Base-by-base conservation (phyloP, 2,888 invertebrate species). In the Melinaea marsaeus region DNA sequence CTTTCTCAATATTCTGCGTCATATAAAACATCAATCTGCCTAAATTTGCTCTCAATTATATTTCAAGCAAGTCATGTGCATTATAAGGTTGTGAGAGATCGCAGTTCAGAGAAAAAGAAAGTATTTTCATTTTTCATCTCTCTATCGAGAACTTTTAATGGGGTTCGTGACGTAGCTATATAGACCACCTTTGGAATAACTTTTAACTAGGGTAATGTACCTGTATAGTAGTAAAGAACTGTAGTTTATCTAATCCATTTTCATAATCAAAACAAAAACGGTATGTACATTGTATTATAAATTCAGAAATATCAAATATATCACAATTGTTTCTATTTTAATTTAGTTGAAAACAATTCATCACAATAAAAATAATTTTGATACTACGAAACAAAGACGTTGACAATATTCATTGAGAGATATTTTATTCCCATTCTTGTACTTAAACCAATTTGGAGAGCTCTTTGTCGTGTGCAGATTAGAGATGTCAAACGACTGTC, bases 41-140 rank as follows among this genome's bases (percentile, higher is more conserved):
- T 46, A 51, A 64, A 58, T 54, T 62, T 60, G 13, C 46, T 67
- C 64, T 64, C 46, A 42, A 42, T 42, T 42, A 42, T 42, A 42
- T 58, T 74, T 73, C 64, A 59, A 67, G 74, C 76, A 72, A 79
- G 77, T 80, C 79, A 80, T 75, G 76, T 74, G 74, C 75, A 81
- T 78, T 79, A 80, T 77, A 72, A 75, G 76, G 74, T 74, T 74
- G 61, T 72, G 67, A 70, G 69, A 67, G 67, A 67, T 67, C 61
- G 65, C 57, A 57, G 42, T 42, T 65, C 62, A 60, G 66, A 67
- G 71, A 73, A 77, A 76, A 75, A 75, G 70, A 76, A 75, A 77
- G 74, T 75, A 74, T 76, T 79, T 80, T 79, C 80, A 85, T 84
- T 85, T 83, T 83, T 85, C 81, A 84, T 76, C 76, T 74, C 79